A percentile compares a stretch with the other conserved stretches of the same genome.
Conservation (phyloP, 1,140 invertebrate species). For the Drosophila parabipectinata region DNA sequence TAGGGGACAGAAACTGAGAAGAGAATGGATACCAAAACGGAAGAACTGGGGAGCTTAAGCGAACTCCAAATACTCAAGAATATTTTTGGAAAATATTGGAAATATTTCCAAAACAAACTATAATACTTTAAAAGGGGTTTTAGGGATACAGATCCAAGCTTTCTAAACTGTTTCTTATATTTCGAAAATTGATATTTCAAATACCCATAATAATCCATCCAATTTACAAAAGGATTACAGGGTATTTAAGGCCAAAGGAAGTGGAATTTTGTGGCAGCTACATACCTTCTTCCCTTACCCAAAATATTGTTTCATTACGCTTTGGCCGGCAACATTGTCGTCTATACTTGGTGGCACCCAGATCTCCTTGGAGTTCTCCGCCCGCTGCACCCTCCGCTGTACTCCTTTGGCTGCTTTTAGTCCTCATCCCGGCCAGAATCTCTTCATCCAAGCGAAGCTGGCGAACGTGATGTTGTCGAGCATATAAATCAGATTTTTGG, state of each 20-base stretch:
- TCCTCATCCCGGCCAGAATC: slow-evolving; percentile 29
- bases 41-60: not conserved
- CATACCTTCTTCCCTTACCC: slow-evolving; percentile 3
- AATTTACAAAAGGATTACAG: not conserved
- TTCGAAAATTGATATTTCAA: not conserved
- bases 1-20: slow-evolving; percentile 1
- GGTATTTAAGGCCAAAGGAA: not conserved
- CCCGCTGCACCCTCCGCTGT: not conserved
- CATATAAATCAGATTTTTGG: slow-evolving; percentile 80
- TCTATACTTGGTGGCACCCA: slow-evolving; percentile 19
- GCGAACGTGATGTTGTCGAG: slow-evolving; percentile 68
- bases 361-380: slow-evolving; percentile 25
- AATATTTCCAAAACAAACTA: no score
- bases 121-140: no score
- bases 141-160: not conserved
- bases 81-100: not conserved
- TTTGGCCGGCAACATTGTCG: slow-evolving; percentile 58
- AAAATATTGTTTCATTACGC: slow-evolving; percentile 76
- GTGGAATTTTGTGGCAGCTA: not conserved
- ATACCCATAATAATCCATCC: not conserved
- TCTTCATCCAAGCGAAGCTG: slow-evolving; percentile 37
- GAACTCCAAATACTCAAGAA: slow-evolving; percentile 5
- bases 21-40: not conserved
- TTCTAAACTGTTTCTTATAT: not conserved
- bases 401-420: slow-evolving; percentile 10